Base-by-base conservation (phyloP, 53 echinoderm and acorn worm species). In the Crossaster papposus region DNA sequence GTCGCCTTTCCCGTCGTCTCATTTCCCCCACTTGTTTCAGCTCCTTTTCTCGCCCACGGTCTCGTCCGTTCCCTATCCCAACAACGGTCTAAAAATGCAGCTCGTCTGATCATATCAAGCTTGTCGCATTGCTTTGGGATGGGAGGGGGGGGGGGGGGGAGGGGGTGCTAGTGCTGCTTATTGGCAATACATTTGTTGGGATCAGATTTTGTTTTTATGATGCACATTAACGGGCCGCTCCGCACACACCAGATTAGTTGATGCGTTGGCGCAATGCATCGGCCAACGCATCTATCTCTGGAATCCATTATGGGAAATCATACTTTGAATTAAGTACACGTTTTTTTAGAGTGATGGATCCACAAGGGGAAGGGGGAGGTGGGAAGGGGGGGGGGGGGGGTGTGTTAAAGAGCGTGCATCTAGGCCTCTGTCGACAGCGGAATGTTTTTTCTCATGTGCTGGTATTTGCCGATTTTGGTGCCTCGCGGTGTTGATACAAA, bases 81-180 rank as follows among this genome's bases (percentile, higher is more conserved):
- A 8, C 38, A 36, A 12, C 68, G 82, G 22, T 82, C 82, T 82
- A 82, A 68, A 82, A 65, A 70, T 82, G 68, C 37, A 65, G 33
- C 36, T 64, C 65, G 44, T 44, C 44, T 38, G 82, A 82, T 82
- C 82, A 82, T 82, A 82, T 82, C 82, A 36, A 82, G 82, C 82
- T 37, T 9, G 24, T 82, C 38, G 36, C 82, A 68, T 82, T 82
- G 82, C 82, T 82, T 36, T 36, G n/a, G n/a, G n/a, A n/a, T n/a
- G n/a, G n/a, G n/a, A n/a, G n/a, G n/a, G n/a, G n/a, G n/a, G n/a
- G n/a, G n/a, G n/a, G n/a, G n/a, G n/a, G n/a, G n/a, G n/a, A 55
- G 82, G 82, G 82, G 53, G 50, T 51, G 24, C 65, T 44, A 14
- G 65, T 15, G 82, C 24, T 68, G 23, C 65, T 82, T 35, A 82